These are phyloP conservation scores for Dinomys branickii DNA, from an alignment of 2,113 vertebrate genomes.

Conservation along the genomic window DNA sequence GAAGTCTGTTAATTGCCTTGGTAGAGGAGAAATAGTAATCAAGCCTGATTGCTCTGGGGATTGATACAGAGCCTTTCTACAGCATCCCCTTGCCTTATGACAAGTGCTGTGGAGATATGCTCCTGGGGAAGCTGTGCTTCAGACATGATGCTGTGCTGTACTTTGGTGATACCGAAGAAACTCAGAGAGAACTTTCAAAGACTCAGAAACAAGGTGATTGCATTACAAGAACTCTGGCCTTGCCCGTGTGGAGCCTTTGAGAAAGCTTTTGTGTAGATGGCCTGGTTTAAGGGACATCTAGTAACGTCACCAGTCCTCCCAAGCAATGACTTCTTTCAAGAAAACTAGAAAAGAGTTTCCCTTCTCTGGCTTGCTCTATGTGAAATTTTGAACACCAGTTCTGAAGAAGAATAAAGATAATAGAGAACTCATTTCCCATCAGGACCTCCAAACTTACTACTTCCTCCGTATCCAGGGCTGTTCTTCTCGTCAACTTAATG, in stretches of 20 bases:
- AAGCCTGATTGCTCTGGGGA: not conserved
- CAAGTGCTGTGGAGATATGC: not conserved
- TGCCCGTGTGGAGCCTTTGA: not conserved
- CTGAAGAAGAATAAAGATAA: not conserved
- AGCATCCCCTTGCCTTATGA: not conserved
- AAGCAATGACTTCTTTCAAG: conserved; percentile 5
- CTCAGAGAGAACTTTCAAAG: not conserved
- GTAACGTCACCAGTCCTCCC: not conserved
- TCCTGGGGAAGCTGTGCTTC: not conserved
- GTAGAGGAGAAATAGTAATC: not conserved
- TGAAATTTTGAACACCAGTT: not conserved
- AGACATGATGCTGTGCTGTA: not conserved
- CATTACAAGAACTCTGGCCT: not conserved
- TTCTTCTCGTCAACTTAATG: not conserved
- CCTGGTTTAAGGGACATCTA: not conserved
- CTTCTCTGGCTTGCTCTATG: not conserved
- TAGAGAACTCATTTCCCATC: not conserved
- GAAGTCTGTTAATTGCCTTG: not conserved
- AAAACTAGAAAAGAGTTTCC: not conserved
- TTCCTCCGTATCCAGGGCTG: not conserved
- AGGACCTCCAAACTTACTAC: not conserved
- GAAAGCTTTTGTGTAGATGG: not conserved
- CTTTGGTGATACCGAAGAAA: not conserved
- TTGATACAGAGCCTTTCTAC: not conserved
- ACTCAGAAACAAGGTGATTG: not conserved